Percentiles rank a stretch among this genome's conserved stretches.
Evolutionary conservation across 2,113 vertebrate genomes (phyloP).

Genomic region (Paratilapia polleni): DNA sequence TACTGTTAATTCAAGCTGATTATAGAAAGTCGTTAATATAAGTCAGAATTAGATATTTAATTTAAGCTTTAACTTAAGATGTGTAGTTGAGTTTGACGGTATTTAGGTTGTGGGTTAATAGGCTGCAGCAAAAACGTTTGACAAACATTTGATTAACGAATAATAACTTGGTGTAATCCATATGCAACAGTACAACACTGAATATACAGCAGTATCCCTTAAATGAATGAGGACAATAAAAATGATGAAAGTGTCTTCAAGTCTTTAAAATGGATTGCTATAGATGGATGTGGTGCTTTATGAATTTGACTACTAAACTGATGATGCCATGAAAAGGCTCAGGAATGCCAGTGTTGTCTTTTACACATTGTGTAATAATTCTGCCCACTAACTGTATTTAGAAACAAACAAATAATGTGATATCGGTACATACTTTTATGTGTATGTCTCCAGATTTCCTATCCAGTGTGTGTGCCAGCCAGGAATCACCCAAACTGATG

Average conservation of each 20-base stretch:
- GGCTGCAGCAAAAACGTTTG: not conserved
- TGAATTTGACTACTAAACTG: not conserved
- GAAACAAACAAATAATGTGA: constrained; percentile 29
- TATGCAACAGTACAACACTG: not conserved
- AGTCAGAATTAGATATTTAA: not conserved
- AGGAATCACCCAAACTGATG: constrained; percentile 77
- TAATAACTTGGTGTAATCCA: not conserved
- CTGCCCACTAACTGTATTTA: constrained; percentile 15
- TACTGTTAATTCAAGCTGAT: not conserved
- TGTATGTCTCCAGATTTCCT: constrained; percentile 67
- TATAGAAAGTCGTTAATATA: not conserved
- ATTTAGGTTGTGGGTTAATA: not conserved
- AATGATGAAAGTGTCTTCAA: not conserved
- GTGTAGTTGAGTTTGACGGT: not conserved
- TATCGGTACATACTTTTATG: constrained; percentile 14
- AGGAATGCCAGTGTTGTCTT: not conserved
- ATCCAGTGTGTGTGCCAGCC: constrained; percentile 68
- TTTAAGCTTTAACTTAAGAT: not conserved
- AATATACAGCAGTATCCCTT: not conserved
- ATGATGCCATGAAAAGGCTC: not conserved
- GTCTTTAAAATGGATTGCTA: not conserved
- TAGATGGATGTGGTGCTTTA: not conserved
- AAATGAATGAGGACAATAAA: not conserved
- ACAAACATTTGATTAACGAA: not conserved
- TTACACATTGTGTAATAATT: constrained; percentile 8